Evolutionary conservation across 1,140 invertebrate genomes (phyloP), one percentile per base, ranked within the genome.

Genomic region (Drosophila santomea): DNA sequence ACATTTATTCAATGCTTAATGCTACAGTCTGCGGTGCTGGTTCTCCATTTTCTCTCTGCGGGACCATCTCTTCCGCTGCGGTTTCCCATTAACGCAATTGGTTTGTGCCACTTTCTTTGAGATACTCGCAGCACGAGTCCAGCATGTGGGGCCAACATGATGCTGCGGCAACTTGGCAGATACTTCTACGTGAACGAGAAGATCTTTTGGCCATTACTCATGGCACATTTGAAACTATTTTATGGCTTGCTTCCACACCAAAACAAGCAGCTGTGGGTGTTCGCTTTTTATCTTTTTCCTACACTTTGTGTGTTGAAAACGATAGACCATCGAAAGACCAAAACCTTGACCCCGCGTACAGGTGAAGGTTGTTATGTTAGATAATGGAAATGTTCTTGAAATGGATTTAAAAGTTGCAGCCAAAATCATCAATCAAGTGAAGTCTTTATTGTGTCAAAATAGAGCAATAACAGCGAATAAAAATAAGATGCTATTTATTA

Each of bases 11-110:
- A 80, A 80, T 80, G 55, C 38, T 35, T 35, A 58, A 20, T 73
- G 59, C 36, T 59, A 23, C 50, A 28, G 17, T 36, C 57, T 32
- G 15, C 41, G 38, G 59, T 32, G 38, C 38, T 28, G 51, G n/a
- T 44, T 60, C 38, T 44, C 11, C 17, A 32, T 61, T 62, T 52
- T 45, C 14, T 41, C 35, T 35, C 41, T 25, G 7, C 15, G 43
- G 41, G 39, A 39, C 72, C 50, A 63, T 71, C 75, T 75, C 72
- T 78, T 85, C 78, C 59, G 48, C 51, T 59, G 59, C 64, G 60
- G 17, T 45, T 51, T 17, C 52, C 81, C 75, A 83, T 83, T 84
- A 83, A 74, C 72, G 81, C 81, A 84, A 84, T 84, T 84, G 81
- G 58, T 80, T 85, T 85, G 81, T 74, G 67, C 78, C 73, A 84